Evolutionary conservation across 1,140 invertebrate species (phyloP), one percentile per base, ranked within the genome.

Genomic region (Fopius arisanus): DNA sequence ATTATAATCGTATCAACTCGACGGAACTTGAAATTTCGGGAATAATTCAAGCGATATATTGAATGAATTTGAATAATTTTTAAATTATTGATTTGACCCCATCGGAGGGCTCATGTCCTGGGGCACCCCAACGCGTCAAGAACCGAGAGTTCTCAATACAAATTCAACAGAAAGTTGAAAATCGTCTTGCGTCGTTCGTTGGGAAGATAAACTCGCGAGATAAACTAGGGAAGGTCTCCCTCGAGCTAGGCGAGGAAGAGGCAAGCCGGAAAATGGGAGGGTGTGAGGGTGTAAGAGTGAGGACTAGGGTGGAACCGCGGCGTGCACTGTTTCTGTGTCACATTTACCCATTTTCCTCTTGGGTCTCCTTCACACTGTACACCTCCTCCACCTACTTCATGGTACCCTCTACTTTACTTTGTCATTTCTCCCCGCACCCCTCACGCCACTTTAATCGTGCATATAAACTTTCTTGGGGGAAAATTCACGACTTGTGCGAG

Each of bases 141-240:
- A 23, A 21, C 54, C 54, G 19, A 3, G 43, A 51, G 43, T 51
- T 21, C 19, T 14, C 54, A 59, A n/a, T 23, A 26, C 9, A 59
- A 19, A 59, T 59, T 23, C 23, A n/a, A 12, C 14, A 7, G 54
- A 59, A 59, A 59, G 21, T 59, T 59, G 54, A 23, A 59, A 23
- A 59, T 59, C 54, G 54, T 28, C 54, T 59, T 59, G 54, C 54
- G 19, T 59, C 54, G 23, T 59, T 59, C 54, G 54, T 59, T 26
- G 54, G 54, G 6, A 59, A 59, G 54, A 59, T 59, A 59, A 59
- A 59, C 54, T 59, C 54, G 6, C 54, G 54, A 59, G 54, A 59
- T 59, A 59, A 59, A 59, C 54, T 59, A 14, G 3, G 6, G 19
- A n/a, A 51, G 43, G 14, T 21, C 43, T 51, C 19, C 54, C 54